Percentiles rank a stretch among this genome's conserved stretches.
phyloP scores from a whole-genome alignment of 2,888 invertebrate genomes.

The Trissolcus japonicus region DNA sequence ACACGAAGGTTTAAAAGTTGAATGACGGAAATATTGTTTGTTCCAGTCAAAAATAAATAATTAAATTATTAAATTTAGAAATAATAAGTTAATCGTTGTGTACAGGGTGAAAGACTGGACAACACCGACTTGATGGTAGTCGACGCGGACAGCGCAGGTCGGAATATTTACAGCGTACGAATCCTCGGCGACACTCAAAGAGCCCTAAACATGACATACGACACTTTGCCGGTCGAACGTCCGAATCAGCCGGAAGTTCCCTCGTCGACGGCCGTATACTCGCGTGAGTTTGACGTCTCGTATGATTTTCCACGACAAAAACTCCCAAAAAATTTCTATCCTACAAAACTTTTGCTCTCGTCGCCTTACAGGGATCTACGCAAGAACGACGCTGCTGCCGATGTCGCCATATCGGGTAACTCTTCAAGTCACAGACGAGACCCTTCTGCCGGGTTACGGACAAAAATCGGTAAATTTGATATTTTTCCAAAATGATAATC shows the following conservation, averaged over 20 bases:
- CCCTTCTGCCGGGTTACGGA: constrained; percentile 74
- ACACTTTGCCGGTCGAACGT: constrained; percentile 70
- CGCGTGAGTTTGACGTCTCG: constrained; percentile 62
- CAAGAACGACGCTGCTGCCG: constrained; percentile 70
- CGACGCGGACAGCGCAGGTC: constrained; percentile 75
- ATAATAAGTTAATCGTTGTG: too few relatives aligned
- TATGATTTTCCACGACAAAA: not conserved
- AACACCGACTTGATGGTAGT: constrained; percentile 73
- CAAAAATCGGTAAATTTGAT: constrained; percentile 73
- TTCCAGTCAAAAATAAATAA: too few relatives aligned
- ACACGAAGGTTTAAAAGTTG: too few relatives aligned
- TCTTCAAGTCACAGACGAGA: constrained; percentile 78
- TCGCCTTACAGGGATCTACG: constrained; percentile 63
- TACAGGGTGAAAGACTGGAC: constrained; percentile 73
- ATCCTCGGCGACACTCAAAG: constrained; percentile 72
- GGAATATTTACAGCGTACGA: constrained; percentile 74
- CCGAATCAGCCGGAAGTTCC: constrained; percentile 61
- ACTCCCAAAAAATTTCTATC: not conserved
- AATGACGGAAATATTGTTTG: too few relatives aligned
- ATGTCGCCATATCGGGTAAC: constrained; percentile 77
- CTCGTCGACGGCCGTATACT: constrained; percentile 67
- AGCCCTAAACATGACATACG: constrained; percentile 72
- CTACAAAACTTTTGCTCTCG: not conserved
- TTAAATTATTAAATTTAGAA: too few relatives aligned
- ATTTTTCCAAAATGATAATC: too few relatives aligned